phyloP scores from a whole-genome alignment of 2,888 invertebrate genomes.

The Marronus borbonicus region DNA sequence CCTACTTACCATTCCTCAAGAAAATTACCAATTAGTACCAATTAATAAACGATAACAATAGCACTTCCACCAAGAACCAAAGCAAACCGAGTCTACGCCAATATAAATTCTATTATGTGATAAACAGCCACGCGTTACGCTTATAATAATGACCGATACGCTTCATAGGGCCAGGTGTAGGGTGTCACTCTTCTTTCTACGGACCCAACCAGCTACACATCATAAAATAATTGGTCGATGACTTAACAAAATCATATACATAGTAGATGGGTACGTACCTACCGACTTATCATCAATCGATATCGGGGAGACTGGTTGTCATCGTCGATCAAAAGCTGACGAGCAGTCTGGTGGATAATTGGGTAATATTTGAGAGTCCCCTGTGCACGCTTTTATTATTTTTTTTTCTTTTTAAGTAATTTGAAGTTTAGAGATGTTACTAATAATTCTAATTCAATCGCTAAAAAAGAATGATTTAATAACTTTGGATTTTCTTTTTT shows the following conservation, averaged over 20 bases:
- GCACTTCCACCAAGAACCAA: no score
- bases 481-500: no score
- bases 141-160: no score
- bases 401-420: not conserved
- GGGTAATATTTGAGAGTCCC: not conserved
- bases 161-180: conserved; percentile 1
- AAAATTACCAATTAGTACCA: no score
- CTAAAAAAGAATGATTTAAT: no score
- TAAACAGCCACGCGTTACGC: no score
- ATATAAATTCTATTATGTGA: no score
- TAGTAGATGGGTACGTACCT: not conserved
- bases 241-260: conserved; percentile 1
- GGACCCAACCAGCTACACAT: conserved; percentile 1
- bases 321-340: conserved; percentile 3
- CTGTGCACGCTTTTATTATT: not conserved
- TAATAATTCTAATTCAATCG: no score
- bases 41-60: no score
- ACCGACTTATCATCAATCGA: conserved; percentile 2
- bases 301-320: conserved; percentile 9
- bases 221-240: conserved; percentile 16
- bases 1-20: no score
- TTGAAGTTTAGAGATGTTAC: not conserved
- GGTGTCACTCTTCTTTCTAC: not conserved
- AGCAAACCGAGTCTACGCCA: no score
- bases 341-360: not conserved